Conservation (phyloP, 2,888 invertebrate genomes). For the Hoplodrina blanda region DNA sequence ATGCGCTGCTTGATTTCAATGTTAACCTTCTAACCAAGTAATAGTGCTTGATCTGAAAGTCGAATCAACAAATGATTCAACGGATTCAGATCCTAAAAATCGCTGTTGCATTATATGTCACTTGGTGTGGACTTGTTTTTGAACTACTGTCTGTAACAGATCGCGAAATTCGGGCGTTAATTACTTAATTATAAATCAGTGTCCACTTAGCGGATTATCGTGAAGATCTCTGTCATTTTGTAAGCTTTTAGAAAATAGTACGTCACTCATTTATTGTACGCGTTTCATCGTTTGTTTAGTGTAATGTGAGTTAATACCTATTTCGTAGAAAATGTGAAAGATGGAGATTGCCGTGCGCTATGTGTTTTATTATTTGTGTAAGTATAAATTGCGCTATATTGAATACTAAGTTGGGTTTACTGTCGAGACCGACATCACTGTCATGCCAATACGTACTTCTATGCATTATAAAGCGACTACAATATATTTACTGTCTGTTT, state of each 20-base stretch:
- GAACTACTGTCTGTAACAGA: slow-evolving; percentile 13
- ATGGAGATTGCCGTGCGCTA: slow-evolving; percentile 29
- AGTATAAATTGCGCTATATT: slow-evolving; percentile 47
- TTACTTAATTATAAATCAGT: slow-evolving; percentile 62
- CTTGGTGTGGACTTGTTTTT: slow-evolving; percentile 34
- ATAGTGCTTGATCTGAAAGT: slow-evolving; percentile 16
- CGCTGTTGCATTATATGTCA: slow-evolving; percentile 10
- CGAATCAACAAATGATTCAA: slow-evolving; percentile 14
- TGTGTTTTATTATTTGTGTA: slow-evolving; percentile 46
- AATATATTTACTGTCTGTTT: slow-evolving; percentile 36
- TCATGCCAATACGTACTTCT: slow-evolving; percentile 29
- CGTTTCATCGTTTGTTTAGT: slow-evolving; percentile 68
- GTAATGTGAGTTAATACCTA: slow-evolving; percentile 61
- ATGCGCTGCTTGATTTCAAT: slow-evolving; percentile 36
- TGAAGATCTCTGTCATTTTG: slow-evolving; percentile 80
- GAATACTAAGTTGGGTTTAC: slow-evolving; percentile 39
- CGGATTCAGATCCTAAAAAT: neutral
- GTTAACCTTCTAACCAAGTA: slow-evolving; percentile 27
- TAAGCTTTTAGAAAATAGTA: slow-evolving; percentile 74
- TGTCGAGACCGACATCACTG: slow-evolving; percentile 20
- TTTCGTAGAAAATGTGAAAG: slow-evolving; percentile 40
- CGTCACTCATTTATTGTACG: slow-evolving; percentile 73
- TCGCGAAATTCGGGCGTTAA: slow-evolving; percentile 33
- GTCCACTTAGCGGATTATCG: slow-evolving; percentile 81
- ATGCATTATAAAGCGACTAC: slow-evolving; percentile 55